These are phyloP conservation scores for Spodoptera littoralis DNA, from an alignment of 2,888 invertebrate species.

Conservation along the genomic window DNA sequence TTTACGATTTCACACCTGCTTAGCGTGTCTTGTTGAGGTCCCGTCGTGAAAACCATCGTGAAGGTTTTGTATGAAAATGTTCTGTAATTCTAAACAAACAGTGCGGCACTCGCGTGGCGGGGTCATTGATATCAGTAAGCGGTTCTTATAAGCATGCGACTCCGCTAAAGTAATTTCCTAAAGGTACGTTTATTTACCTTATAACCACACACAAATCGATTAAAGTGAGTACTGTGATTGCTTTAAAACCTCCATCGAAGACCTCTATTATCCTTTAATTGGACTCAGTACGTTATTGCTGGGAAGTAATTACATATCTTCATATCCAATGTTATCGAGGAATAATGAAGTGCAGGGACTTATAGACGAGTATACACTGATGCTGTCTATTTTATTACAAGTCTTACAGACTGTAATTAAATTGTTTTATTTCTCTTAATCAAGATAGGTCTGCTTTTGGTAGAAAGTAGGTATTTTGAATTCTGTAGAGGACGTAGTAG, in stretches of 20 bases:
- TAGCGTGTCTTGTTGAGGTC: conserved; percentile 54
- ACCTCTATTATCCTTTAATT: conserved; percentile 46
- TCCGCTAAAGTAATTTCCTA: conserved; percentile 51
- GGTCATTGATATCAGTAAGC: conserved; percentile 66
- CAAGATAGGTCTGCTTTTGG: background rate
- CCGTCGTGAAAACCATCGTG: conserved; percentile 26
- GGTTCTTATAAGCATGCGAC: conserved; percentile 56
- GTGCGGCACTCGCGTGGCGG: conserved; percentile 57
- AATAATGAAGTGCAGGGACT: conserved; percentile 16
- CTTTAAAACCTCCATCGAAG: conserved; percentile 28
- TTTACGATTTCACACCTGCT: conserved; percentile 57
- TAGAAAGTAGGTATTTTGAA: background rate
- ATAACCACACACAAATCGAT: conserved; percentile 46
- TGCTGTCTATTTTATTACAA: conserved; percentile 16
- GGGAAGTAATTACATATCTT: conserved; percentile 40
- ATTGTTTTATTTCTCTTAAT: background rate
- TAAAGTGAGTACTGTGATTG: conserved; percentile 34
- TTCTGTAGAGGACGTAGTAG: background rate
- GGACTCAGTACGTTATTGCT: conserved; percentile 20
- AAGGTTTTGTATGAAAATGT: conserved; percentile 50
- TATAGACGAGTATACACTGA: conserved; percentile 5
- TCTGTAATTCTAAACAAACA: conserved; percentile 62
- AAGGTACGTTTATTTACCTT: conserved; percentile 49
- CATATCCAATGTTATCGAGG: conserved; percentile 12
- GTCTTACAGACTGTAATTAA: conserved; percentile 5